Percentiles rank a stretch among this genome's conserved stretches.
Evolutionary conservation across 2,888 invertebrate genomes (phyloP).

Genomic region (Noctua fimbriata): DNA sequence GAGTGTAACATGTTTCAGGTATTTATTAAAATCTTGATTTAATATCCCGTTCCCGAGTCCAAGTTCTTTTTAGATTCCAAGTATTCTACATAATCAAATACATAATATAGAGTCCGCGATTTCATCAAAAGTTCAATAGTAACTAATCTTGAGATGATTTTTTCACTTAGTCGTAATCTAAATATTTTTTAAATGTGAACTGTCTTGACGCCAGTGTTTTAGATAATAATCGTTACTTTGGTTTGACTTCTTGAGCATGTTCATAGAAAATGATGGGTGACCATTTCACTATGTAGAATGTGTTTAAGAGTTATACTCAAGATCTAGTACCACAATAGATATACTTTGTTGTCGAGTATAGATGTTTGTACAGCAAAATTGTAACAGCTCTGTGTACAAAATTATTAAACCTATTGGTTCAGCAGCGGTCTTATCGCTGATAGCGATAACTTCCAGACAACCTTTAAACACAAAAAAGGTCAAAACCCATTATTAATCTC

Average conservation of each 20-base stretch:
- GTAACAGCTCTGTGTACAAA: neutral
- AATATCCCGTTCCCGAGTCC: neutral
- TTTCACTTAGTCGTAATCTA: neutral
- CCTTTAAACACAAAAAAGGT: neutral
- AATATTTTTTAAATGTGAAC: neutral
- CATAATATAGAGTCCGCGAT: neutral
- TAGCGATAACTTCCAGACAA: neutral
- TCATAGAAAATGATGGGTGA: neutral
- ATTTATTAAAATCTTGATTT: neutral
- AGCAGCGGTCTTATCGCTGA: neutral
- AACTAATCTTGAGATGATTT: neutral
- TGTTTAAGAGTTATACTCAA: neutral
- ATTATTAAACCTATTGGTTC: neutral
- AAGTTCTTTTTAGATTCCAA: neutral
- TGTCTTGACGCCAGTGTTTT: neutral
- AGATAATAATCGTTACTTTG: neutral
- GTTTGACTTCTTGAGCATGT: neutral
- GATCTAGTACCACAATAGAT: neutral
- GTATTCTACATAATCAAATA: neutral
- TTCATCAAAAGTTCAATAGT: neutral
- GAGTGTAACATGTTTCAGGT: slow-evolving; percentile 19
- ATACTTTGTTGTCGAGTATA: neutral
- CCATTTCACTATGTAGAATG: neutral
- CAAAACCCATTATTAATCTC: neutral
- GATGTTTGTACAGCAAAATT: neutral